Evolutionary conservation across 2,113 vertebrate genomes (phyloP).

Genomic region (Uria aalge): DNA sequence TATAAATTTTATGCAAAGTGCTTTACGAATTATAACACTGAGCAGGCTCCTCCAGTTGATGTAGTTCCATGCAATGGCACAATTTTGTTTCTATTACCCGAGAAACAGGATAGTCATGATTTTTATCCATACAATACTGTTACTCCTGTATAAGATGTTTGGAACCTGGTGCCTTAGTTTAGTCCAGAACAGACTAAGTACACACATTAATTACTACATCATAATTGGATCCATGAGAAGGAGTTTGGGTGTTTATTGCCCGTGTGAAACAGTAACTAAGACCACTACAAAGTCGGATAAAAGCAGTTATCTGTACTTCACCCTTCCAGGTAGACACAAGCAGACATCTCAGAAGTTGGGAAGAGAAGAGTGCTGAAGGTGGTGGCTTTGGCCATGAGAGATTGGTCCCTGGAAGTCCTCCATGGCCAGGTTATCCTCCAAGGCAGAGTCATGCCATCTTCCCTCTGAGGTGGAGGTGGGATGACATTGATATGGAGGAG

Average conservation of each 20-base stretch:
- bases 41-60: neutral
- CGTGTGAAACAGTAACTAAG: neutral
- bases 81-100: neutral
- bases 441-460: neutral
- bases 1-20: neutral
- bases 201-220: neutral
- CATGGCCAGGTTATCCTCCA: neutral
- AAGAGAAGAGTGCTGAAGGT: neutral
- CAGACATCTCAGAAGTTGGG: accelerated
- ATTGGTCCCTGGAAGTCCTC: neutral
- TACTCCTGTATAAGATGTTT: neutral
- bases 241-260: neutral
- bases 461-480: neutral
- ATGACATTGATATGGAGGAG: neutral
- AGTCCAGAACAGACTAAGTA: neutral
- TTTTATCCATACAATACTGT: neutral
- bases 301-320: neutral
- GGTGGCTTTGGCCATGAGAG: neutral
- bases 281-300: neutral
- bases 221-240: neutral
- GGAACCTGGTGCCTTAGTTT: neutral
- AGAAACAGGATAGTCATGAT: neutral
- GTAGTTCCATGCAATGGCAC: neutral
- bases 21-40: neutral
- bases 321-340: neutral